A percentile compares a stretch with the other conserved stretches of the same genome.
These are phyloP conservation scores for Drosophila asahinai DNA, from an alignment of 1,140 invertebrate species.

Conservation along the genomic window DNA sequence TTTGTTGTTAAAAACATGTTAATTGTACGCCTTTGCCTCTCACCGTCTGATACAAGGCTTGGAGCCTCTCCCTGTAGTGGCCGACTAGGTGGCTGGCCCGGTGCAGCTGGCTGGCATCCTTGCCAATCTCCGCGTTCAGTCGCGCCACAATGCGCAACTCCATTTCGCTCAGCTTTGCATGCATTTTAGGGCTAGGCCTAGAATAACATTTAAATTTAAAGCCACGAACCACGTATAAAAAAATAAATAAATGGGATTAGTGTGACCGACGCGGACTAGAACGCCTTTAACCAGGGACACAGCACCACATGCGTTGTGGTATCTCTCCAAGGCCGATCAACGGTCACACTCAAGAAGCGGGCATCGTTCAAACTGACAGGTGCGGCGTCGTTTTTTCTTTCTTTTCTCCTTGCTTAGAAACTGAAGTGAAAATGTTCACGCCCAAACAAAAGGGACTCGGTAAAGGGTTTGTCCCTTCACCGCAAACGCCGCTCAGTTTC, in stretches of 20 bases:
- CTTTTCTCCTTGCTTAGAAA: conserved; percentile 27
- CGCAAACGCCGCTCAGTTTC: conserved; percentile 86
- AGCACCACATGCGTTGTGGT: not conserved
- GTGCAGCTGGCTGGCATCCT: conserved; percentile 86
- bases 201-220: conserved; percentile 51
- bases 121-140: conserved; percentile 87
- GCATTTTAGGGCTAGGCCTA: conserved; percentile 55
- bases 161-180: conserved; percentile 58
- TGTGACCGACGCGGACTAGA: conserved; percentile 12
- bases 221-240: conserved; percentile 73
- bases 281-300: not conserved
- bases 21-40: conserved; percentile 1
- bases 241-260: conserved; percentile 62
- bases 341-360: conserved; percentile 36
- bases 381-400: conserved; percentile 63
- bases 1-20: conserved; percentile 18
- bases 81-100: conserved; percentile 71
- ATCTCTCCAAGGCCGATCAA: not conserved
- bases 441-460: conserved; percentile 50
- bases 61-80: conserved; percentile 85
- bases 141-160: conserved; percentile 85
- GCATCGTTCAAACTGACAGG: conserved; percentile 58
- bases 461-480: conserved; percentile 39
- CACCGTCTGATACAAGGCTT: conserved; percentile 78
- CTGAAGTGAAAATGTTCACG: conserved; percentile 59